Conservation (phyloP, 2,888 invertebrate genomes). For the Diogma glabrata region DNA sequence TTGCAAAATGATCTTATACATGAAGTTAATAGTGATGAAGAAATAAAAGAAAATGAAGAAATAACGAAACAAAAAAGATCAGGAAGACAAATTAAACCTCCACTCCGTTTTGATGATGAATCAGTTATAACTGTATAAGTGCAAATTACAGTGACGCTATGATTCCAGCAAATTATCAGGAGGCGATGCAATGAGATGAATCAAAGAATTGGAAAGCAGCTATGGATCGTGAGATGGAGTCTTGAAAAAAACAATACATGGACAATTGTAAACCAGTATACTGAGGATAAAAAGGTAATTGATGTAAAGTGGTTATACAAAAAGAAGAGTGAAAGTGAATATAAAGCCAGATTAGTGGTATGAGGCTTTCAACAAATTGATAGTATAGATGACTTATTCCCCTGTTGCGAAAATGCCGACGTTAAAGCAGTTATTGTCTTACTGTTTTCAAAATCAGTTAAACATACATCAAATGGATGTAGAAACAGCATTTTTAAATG, state of each 20-base stretch:
- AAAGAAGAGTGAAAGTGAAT: constrained; percentile 18
- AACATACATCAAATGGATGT: constrained; percentile 13
- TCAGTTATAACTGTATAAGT: constrained; percentile 23
- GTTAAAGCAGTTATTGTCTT: constrained; percentile 25
- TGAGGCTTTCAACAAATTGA: constrained; percentile 19
- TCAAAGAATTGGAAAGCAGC: no score
- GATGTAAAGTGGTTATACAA: no score
- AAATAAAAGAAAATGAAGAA: neutral
- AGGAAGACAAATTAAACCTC: constrained; percentile 15
- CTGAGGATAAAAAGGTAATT: no score
- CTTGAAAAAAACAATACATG: no score
- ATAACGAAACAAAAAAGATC: constrained; percentile 13
- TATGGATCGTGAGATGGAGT: no score
- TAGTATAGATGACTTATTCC: constrained; percentile 18
- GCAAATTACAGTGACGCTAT: no score
- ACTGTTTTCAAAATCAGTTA: constrained; percentile 20
- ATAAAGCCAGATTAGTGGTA: constrained; percentile 20
- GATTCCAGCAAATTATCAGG: no score
- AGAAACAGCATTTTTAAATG: constrained; percentile 20
- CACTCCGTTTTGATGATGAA: constrained; percentile 19
- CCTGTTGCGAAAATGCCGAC: constrained; percentile 23
- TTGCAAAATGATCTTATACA: no score
- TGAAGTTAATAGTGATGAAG: no score
- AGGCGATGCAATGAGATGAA: no score
- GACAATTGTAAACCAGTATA: no score